Percentiles rank a stretch among this genome's conserved stretches.
Evolutionary conservation across 2,113 vertebrate species (phyloP).

Genomic region (Apeltes quadracus): DNA sequence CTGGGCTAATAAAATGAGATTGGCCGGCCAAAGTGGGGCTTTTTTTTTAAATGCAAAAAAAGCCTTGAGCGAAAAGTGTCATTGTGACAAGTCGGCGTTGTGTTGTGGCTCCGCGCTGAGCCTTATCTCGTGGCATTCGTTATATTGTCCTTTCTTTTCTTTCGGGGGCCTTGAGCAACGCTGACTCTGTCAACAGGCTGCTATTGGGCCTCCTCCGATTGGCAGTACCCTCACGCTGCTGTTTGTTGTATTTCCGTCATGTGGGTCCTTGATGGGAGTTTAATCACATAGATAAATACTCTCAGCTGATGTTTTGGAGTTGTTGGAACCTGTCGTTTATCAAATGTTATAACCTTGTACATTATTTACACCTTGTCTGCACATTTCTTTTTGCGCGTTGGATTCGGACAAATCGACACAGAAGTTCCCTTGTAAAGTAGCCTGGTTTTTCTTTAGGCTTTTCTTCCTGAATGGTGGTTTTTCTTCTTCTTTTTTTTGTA

Average conservation of each 20-base stretch:
- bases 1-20: conserved; percentile 45
- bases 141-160: conserved; percentile 17
- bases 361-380: background rate
- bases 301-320: conserved; percentile 23
- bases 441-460: conserved; percentile 5
- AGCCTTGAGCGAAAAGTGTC: conserved; percentile 28
- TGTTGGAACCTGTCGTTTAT: conserved; percentile 5
- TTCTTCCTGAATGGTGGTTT: conserved; percentile 2
- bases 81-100: conserved; percentile 33
- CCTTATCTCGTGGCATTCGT: conserved; percentile 41
- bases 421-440: background rate
- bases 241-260: conserved; percentile 8
- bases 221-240: background rate
- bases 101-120: conserved; percentile 37
- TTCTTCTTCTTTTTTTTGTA: conserved; percentile 15
- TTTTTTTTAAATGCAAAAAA: conserved; percentile 23
- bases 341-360: conserved; percentile 15
- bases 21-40: conserved; percentile 23
- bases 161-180: conserved; percentile 38
- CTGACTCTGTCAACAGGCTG: conserved; percentile 15
- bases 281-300: background rate
- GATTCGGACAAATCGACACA: background rate
- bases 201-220: background rate
- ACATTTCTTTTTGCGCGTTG: background rate
- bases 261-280: background rate